Percentiles rank a stretch among this genome's conserved stretches.
phyloP scores from a whole-genome alignment of 1,140 invertebrate genomes.

The Lethocerus indicus region DNA sequence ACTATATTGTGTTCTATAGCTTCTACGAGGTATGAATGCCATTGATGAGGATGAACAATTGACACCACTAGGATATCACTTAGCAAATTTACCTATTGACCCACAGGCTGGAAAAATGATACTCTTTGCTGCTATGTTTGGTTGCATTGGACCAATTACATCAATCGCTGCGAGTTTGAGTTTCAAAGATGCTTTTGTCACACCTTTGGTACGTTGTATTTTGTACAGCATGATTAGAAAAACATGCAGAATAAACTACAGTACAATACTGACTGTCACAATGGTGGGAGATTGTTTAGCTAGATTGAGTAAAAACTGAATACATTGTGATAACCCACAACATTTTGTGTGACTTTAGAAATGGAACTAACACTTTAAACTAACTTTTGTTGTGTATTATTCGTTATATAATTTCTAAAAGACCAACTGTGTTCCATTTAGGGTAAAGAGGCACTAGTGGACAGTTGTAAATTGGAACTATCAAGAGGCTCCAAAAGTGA shows the following conservation, averaged over 20 bases:
- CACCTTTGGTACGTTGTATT: slow-evolving; percentile 42
- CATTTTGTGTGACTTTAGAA: too few relatives aligned
- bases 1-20: too few relatives aligned
- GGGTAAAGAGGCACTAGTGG: slow-evolving; percentile 49
- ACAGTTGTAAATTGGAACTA: slow-evolving; percentile 40
- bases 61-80: slow-evolving; percentile 76
- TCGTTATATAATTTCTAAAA: too few relatives aligned
- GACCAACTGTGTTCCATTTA: too few relatives aligned
- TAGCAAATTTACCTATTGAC: slow-evolving; percentile 38
- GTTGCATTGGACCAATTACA: slow-evolving; percentile 71
- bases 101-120: slow-evolving; percentile 65
- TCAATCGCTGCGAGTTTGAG: slow-evolving; percentile 69
- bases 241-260: too few relatives aligned
- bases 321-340: too few relatives aligned
- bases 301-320: too few relatives aligned
- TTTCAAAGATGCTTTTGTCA: slow-evolving; percentile 75
- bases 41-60: slow-evolving; percentile 57
- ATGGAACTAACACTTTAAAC: too few relatives aligned
- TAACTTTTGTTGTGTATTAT: too few relatives aligned
- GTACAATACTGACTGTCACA: too few relatives aligned
- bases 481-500: slow-evolving; percentile 54
- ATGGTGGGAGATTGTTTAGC: too few relatives aligned
- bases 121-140: slow-evolving; percentile 69
- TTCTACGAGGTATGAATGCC: slow-evolving; percentile 49
- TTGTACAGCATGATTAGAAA: too few relatives aligned